phyloP scores from a whole-genome alignment of 2,888 invertebrate genomes.

The Anoplius nigerrimus region DNA sequence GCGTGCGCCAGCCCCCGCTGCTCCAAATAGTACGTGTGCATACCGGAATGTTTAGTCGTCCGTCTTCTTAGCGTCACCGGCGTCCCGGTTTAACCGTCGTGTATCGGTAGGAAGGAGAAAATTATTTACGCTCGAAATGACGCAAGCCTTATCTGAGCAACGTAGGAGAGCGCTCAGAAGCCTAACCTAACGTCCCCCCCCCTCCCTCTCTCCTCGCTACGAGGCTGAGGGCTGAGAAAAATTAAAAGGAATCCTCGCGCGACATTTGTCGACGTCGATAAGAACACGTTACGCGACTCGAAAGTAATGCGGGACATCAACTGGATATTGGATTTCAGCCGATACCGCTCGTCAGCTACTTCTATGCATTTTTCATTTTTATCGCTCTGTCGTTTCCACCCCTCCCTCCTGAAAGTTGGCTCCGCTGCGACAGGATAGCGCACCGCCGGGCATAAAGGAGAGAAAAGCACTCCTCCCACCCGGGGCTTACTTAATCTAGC shows the following conservation, averaged over 20 bases:
- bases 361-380: conserved; percentile 62
- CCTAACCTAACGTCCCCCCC: background rate
- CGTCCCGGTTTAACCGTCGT: background rate
- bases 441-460: background rate
- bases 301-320: conserved; percentile 29
- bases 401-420: conserved; percentile 17
- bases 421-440: background rate
- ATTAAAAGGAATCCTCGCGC: conserved; percentile 10
- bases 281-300: conserved; percentile 8
- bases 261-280: conserved; percentile 15
- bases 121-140: background rate
- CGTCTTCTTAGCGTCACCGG: conserved; percentile 8
- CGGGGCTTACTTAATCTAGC: conserved; percentile 52
- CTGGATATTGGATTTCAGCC: conserved; percentile 44
- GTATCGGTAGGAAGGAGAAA: background rate
- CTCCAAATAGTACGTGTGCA: background rate
- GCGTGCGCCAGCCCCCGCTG: background rate
- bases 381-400: conserved; percentile 38
- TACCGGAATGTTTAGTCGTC: conserved; percentile 10
- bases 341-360: conserved; percentile 59
- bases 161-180: background rate
- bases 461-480: background rate
- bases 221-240: background rate
- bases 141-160: background rate
- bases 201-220: too few relatives aligned